Evolutionary conservation across 92 coral and sea anemone species (phyloP).

Genomic region (Montipora capitata): DNA sequence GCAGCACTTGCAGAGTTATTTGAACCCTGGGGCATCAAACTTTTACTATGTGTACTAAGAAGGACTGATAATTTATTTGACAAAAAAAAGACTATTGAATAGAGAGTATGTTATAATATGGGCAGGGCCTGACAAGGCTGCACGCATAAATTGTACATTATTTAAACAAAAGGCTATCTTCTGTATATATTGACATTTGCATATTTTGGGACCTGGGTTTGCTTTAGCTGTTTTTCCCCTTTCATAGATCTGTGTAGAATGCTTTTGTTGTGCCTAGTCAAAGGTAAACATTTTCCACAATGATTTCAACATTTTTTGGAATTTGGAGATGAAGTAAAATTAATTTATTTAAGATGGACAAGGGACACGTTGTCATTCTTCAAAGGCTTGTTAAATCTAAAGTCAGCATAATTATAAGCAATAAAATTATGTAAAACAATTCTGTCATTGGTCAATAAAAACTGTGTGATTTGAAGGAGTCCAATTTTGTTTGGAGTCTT

Average conservation of each 20-base stretch:
- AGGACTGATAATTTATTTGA: slow-evolving; percentile 73
- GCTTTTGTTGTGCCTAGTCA: background rate
- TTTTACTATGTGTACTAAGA: slow-evolving; percentile 90
- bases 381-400: background rate
- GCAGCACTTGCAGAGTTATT: slow-evolving; percentile 82
- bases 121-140: slow-evolving; percentile 11
- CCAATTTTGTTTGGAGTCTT: too few relatives aligned
- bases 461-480: too few relatives aligned
- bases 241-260: background rate
- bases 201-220: slow-evolving; percentile 19
- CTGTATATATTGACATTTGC: slow-evolving; percentile 70
- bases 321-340: slow-evolving; percentile 4
- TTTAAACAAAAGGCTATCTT: slow-evolving; percentile 74
- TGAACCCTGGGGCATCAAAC: slow-evolving; percentile 81
- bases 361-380: background rate
- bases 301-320: slow-evolving; percentile 5
- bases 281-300: slow-evolving; percentile 1
- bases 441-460: background rate
- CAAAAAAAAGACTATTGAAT: slow-evolving; percentile 64
- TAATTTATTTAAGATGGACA: slow-evolving; percentile 37
- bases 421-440: too few relatives aligned
- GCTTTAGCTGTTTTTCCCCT: background rate
- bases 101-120: slow-evolving; percentile 61
- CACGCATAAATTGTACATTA: slow-evolving; percentile 82
- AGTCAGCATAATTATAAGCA: background rate